These are phyloP conservation scores for Lepus europaeus DNA, from an alignment of 2,113 vertebrate species.

Conservation along the genomic window DNA sequence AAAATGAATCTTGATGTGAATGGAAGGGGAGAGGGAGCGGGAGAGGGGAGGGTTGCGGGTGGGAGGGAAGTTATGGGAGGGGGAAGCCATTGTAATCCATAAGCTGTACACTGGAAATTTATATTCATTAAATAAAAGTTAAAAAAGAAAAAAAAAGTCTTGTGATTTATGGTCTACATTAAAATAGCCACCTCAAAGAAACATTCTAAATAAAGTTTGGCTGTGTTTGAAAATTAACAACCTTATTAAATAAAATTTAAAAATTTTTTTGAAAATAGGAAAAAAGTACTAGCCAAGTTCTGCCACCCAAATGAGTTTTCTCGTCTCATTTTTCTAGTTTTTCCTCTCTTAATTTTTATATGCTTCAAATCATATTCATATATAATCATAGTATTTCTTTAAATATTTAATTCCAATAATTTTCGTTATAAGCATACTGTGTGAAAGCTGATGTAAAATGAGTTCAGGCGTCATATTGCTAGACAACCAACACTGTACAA, in stretches of 20 bases:
- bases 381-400: neutral
- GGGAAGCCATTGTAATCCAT: too few relatives aligned
- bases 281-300: neutral
- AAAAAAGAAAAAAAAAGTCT: neutral
- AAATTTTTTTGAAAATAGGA: slow-evolving; percentile 1
- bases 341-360: slow-evolving; percentile 21
- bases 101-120: too few relatives aligned
- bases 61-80: too few relatives aligned
- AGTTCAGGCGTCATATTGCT: neutral
- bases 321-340: slow-evolving; percentile 21
- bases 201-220: neutral
- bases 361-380: slow-evolving; percentile 1
- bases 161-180: slow-evolving; percentile 1
- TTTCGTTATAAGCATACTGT: slow-evolving; percentile 46
- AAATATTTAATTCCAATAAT: slow-evolving; percentile 27
- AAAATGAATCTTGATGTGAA: too few relatives aligned
- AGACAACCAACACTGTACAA: neutral
- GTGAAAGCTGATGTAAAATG: slow-evolving; percentile 30
- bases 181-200: slow-evolving; percentile 1
- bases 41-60: too few relatives aligned
- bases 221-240: slow-evolving; percentile 24
- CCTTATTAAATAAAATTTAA: slow-evolving; percentile 14
- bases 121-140: too few relatives aligned
- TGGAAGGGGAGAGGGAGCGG: too few relatives aligned
- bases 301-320: neutral